phyloP scores from a whole-genome alignment of 2,113 vertebrate species.

The Lophura nycthemera region DNA sequence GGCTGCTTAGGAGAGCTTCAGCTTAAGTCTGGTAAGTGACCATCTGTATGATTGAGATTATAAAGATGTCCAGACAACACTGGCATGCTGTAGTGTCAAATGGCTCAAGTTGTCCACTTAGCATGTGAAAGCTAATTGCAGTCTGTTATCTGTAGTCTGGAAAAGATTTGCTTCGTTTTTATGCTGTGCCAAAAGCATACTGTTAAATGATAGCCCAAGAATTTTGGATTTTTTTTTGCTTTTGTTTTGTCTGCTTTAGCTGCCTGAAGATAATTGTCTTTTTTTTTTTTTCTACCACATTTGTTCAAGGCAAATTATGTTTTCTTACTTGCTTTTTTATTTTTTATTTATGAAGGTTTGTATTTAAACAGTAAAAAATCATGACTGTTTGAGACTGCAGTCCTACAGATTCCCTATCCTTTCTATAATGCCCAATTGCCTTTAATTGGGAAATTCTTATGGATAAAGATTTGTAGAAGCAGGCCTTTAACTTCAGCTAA shows the following conservation, averaged over 20 bases:
- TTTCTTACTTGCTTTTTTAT: background rate
- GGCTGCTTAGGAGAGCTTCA: conserved; percentile 83
- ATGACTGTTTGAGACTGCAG: background rate
- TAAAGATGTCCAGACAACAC: background rate
- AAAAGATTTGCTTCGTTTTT: background rate
- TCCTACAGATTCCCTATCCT: background rate
- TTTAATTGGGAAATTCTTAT: background rate
- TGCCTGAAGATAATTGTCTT: background rate
- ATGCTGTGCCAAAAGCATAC: background rate
- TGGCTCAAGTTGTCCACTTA: background rate
- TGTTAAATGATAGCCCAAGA: background rate
- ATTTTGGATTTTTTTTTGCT: background rate
- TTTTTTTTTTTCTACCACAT: background rate
- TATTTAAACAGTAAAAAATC: background rate
- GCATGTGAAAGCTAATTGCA: background rate
- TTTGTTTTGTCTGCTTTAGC: conserved; percentile 13
- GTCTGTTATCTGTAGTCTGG: background rate
- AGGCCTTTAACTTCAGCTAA: background rate
- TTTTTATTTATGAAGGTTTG: background rate
- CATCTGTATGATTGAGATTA: background rate
- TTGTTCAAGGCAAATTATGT: background rate
- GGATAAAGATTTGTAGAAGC: background rate
- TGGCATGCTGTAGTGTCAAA: background rate
- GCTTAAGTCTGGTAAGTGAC: conserved; percentile 78
- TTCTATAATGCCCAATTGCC: background rate